phyloP scores from a whole-genome alignment of 2,888 invertebrate genomes.

The Lottia gigantea region DNA sequence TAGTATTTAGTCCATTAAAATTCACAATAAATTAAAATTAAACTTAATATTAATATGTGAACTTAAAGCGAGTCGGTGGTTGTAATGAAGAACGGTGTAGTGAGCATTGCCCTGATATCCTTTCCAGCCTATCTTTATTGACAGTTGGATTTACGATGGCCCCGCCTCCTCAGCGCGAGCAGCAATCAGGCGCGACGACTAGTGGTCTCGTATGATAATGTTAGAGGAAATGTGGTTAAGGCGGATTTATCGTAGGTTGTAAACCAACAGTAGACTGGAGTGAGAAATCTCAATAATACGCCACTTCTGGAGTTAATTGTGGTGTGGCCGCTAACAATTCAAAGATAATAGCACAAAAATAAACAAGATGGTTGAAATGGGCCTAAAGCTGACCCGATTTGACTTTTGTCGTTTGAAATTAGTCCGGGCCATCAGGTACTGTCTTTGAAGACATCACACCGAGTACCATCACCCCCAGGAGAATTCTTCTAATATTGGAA shows the following conservation, averaged over 20 bases:
- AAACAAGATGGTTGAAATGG: slow-evolving; percentile 15
- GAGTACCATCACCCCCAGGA: slow-evolving; percentile 5
- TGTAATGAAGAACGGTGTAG: neutral
- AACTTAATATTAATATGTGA: neutral
- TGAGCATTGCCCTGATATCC: slow-evolving; percentile 3
- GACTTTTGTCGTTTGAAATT: slow-evolving; percentile 1
- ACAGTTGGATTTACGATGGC: slow-evolving; percentile 12
- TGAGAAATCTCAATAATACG: slow-evolving; percentile 17
- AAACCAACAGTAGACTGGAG: slow-evolving; percentile 10
- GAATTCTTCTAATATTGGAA: slow-evolving; percentile 3
- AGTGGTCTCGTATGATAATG: neutral
- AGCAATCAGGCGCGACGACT: slow-evolving; percentile 10
- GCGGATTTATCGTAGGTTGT: slow-evolving; percentile 19
- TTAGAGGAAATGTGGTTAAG: slow-evolving; percentile 3
- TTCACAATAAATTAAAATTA: no score
- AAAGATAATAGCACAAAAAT: slow-evolving; percentile 23
- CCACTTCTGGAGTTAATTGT: slow-evolving; percentile 21
- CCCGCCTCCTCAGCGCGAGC: slow-evolving; percentile 17
- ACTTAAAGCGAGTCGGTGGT: neutral
- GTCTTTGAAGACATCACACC: slow-evolving; percentile 5
- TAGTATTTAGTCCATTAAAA: no score
- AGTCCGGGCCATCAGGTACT: slow-evolving; percentile 17
- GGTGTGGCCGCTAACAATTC: slow-evolving; percentile 20
- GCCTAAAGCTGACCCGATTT: slow-evolving; percentile 11
- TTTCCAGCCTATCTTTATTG: neutral